Base-by-base conservation (phyloP, 2,113 vertebrate species). In the Lasiurus borealis region DNA sequence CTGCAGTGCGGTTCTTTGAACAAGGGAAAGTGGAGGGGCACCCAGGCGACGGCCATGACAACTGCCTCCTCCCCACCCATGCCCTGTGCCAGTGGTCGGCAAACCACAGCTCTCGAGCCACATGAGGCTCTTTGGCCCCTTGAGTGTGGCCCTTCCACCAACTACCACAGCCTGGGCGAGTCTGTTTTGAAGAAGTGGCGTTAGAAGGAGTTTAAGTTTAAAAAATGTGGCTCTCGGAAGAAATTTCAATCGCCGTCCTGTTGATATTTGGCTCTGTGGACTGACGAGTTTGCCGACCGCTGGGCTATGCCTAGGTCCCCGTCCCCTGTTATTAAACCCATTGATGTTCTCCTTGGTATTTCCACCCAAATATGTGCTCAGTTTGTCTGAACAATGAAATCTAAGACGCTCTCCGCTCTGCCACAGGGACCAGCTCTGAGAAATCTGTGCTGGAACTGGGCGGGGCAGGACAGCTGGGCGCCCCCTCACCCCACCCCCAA, bases 401-500 rank as follows among this genome's bases (percentile, higher is more conserved):
- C 88, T 6, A 36, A 66, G 86, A 34, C 0, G 1, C 2, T 62
- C 23, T 48, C 50, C 23, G 23, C 18, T 64, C 29, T 29, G 34
- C 18, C 1, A 6, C 69, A 77, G 29, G 29, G 15, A 81, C 48
- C 6, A 8, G 19, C 62, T 48, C 48, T 25, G 21, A 69, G 46
- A 76, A 54, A 84, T 13, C 73, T 11, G 46, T 62, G 44, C 87
- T 76, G 4, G 93, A 57, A 31, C 10, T 12, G 6, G 8, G 16
- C 52, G 27, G 59, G 48, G 50, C 34, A 8, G 36, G 4, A 15
- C 5, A 5, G 25, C 64, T 84, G 46, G 23, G n/a, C 10, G 2
- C 9, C 12, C 11, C 9, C 2, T 3, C 3, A 9, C 25, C 4
- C 12, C 2, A 3, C 11, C 3, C 27, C 5, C 4, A 69, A 2